Conservation (phyloP, 2,888 invertebrate genomes). For the Vesta saturnalis region DNA sequence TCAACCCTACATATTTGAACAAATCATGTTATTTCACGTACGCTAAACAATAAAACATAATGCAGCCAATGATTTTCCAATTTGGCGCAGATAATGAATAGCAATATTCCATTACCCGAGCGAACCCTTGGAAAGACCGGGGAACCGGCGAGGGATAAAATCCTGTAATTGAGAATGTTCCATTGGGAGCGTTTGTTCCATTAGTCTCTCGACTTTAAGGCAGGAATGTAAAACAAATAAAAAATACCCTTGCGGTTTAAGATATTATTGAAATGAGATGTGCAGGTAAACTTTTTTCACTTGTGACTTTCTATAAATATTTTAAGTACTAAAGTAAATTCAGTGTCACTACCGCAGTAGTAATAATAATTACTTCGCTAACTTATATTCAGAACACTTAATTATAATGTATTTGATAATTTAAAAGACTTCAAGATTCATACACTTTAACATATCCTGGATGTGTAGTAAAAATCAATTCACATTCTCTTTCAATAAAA, state of each 20-base stretch:
- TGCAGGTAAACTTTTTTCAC: conserved; percentile 23
- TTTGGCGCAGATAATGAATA: conserved; percentile 50
- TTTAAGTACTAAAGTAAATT: not conserved
- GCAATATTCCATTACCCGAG: conserved; percentile 47
- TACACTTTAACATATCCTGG: too few relatives aligned
- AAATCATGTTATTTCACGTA: conserved; percentile 30
- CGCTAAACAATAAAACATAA: conserved; percentile 34
- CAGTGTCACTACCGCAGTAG: not conserved
- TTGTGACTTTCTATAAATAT: conserved; percentile 19
- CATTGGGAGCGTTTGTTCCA: conserved; percentile 51
- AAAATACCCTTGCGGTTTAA: conserved; percentile 43
- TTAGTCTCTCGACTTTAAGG: conserved; percentile 49
- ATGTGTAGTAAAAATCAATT: too few relatives aligned
- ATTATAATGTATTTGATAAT: too few relatives aligned
- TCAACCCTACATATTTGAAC: conserved; percentile 19
- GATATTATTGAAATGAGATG: conserved; percentile 40
- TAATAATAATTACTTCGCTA: too few relatives aligned
- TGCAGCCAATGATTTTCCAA: conserved; percentile 47
- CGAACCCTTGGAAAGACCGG: conserved; percentile 43
- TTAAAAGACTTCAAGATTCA: too few relatives aligned
- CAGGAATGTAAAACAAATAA: conserved; percentile 53
- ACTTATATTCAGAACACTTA: too few relatives aligned
- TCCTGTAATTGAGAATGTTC: conserved; percentile 54
- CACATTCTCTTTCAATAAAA: too few relatives aligned
- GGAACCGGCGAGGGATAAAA: conserved; percentile 51